These are phyloP conservation scores for Drosophila watanabei DNA, from an alignment of 1,140 invertebrate genomes.

Conservation along the genomic window DNA sequence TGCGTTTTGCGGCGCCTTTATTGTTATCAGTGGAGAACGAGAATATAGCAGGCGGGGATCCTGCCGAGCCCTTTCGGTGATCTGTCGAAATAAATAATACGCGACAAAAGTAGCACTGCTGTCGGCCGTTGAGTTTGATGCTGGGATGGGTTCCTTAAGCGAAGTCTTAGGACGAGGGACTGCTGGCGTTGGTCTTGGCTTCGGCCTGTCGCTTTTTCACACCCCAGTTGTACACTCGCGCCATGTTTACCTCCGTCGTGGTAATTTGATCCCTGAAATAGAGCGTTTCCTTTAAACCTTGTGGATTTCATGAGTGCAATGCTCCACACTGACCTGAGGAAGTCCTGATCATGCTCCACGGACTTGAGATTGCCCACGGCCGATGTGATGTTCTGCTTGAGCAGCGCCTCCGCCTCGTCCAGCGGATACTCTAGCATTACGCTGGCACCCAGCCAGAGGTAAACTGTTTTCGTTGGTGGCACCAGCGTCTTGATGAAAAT, in stretches of 20 bases:
- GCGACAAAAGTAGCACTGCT: slow-evolving; percentile 31
- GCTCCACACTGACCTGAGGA: slow-evolving; percentile 64
- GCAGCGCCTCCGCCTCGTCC: slow-evolving; percentile 95
- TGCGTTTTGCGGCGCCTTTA: slow-evolving; percentile 50
- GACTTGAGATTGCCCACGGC: slow-evolving; percentile 94
- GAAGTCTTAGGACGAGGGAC: slow-evolving; percentile 49
- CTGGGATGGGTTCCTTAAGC: slow-evolving; percentile 14
- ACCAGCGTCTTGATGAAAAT: slow-evolving; percentile 96
- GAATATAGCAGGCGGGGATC: slow-evolving; percentile 41
- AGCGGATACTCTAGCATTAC: slow-evolving; percentile 99
- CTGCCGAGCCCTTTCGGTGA: slow-evolving; percentile 41
- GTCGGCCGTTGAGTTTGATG: slow-evolving; percentile 23
- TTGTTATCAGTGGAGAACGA: slow-evolving; percentile 60
- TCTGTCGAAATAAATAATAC: slow-evolving; percentile 67
- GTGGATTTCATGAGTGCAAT: too few species aligned
- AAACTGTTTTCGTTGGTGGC: slow-evolving; percentile 97
- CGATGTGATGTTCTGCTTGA: slow-evolving; percentile 95
- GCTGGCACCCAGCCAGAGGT: slow-evolving; percentile 99
- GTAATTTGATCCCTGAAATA: slow-evolving; percentile 96
- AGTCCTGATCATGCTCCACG: slow-evolving; percentile 95
- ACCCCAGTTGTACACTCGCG: slow-evolving; percentile 98
- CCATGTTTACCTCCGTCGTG: slow-evolving; percentile 99
- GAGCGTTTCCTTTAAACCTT: background rate
- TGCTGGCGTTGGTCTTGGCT: slow-evolving; percentile 61
- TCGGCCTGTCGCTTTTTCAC: slow-evolving; percentile 93